Percentiles rank a stretch among this genome's conserved stretches.
Conservation (phyloP, 2,888 invertebrate genomes). For the Brenthis hecate region DNA sequence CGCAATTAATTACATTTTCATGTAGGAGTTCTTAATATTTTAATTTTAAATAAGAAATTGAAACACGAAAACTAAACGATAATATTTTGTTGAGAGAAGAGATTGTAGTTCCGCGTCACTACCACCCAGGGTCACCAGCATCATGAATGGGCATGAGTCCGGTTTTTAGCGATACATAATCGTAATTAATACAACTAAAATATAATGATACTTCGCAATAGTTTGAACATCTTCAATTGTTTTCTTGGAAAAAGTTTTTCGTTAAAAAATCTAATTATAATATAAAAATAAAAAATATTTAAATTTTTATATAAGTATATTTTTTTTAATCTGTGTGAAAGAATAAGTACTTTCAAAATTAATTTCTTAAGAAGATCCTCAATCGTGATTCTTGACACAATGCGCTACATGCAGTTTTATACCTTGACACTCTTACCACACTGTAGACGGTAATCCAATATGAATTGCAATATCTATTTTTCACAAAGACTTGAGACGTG, state of each 20-base stretch:
- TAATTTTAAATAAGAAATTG: conserved; percentile 1
- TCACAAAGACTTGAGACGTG: conserved; percentile 48
- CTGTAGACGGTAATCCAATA: conserved; percentile 60
- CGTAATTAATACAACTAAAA: conserved; percentile 4
- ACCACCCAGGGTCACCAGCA: conserved; percentile 60
- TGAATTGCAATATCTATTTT: conserved; percentile 60
- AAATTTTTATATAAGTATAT: no score
- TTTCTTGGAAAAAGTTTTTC: not conserved
- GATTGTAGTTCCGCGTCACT: conserved; percentile 60
- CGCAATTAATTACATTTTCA: no score
- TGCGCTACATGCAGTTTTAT: conserved; percentile 46
- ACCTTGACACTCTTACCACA: conserved; percentile 67
- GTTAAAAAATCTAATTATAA: no score
- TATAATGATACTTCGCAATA: not conserved
- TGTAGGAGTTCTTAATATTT: not conserved
- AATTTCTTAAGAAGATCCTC: not conserved
- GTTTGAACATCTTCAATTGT: not conserved
- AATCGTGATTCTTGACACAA: conserved; percentile 31
- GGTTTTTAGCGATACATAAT: conserved; percentile 29
- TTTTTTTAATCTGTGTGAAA: no score
- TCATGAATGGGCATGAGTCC: conserved; percentile 51
- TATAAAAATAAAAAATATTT: no score
- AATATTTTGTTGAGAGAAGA: conserved; percentile 55
- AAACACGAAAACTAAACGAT: conserved; percentile 31
- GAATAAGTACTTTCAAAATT: not conserved